A percentile compares a stretch with the other conserved stretches of the same genome.
Conservation (phyloP, 2,888 invertebrate species). For the Limnephilus rhombicus region DNA sequence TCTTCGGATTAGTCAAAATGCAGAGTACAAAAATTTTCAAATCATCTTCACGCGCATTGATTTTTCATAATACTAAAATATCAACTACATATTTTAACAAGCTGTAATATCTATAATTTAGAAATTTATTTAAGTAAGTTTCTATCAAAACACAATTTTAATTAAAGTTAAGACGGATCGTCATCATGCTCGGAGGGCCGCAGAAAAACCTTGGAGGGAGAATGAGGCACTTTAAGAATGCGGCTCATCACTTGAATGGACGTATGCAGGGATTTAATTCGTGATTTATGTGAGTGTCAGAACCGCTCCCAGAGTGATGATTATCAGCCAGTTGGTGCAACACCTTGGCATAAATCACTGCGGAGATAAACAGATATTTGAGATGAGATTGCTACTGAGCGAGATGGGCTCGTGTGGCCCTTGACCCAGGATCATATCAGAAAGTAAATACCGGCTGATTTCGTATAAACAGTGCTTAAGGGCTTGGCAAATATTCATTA, state of each 20-base stretch:
- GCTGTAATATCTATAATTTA: neutral
- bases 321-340: neutral
- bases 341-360: slow-evolving; percentile 20
- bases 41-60: no score
- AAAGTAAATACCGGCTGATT: neutral
- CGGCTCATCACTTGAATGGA: neutral
- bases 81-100: no score
- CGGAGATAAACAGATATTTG: neutral
- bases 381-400: neutral
- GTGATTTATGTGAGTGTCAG: slow-evolving; percentile 7
- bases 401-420: neutral
- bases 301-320: neutral
- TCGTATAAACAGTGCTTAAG: neutral
- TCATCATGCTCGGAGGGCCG: neutral
- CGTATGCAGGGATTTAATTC: neutral
- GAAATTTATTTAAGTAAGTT: neutral
- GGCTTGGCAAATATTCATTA: neutral
- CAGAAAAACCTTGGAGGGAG: neutral
- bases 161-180: neutral
- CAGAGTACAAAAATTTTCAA: no score
- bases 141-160: neutral
- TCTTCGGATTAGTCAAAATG: no score
- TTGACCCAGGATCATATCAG: neutral
- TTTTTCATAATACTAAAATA: no score
- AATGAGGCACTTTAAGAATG: neutral